phyloP scores from a whole-genome alignment of 2,113 vertebrate species.

The Brachypodius melanocephalos region DNA sequence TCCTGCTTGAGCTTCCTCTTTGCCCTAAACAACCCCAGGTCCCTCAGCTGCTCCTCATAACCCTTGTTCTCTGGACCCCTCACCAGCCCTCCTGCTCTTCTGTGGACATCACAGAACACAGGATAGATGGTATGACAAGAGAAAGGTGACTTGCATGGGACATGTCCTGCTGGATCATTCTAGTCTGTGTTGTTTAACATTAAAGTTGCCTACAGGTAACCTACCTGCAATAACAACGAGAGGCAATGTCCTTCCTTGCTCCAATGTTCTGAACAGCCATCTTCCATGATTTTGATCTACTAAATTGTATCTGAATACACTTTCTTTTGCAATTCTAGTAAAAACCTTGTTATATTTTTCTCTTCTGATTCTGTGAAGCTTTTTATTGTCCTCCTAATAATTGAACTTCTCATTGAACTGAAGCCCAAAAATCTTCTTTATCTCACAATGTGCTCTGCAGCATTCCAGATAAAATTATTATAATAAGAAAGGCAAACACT shows the following conservation, averaged over 20 bases:
- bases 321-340: not conserved
- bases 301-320: not conserved
- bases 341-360: not conserved
- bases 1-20: not conserved
- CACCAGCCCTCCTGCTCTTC: not conserved
- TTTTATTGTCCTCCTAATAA: not conserved
- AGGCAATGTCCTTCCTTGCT: not conserved
- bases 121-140: not conserved
- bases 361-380: not conserved
- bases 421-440: not conserved
- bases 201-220: not conserved
- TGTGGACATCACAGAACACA: not conserved
- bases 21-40: not conserved
- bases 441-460: not conserved
- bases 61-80: not conserved
- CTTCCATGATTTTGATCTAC: not conserved
- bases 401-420: not conserved
- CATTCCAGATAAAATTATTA: not conserved
- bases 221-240: not conserved
- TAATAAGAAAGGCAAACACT: not conserved
- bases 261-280: not conserved
- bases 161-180: not conserved
- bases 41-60: not conserved
- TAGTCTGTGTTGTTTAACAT: not conserved
- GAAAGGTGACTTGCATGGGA: not conserved